Base-by-base conservation (phyloP, 1,140 invertebrate species). In the Trissolcus basalis region DNA sequence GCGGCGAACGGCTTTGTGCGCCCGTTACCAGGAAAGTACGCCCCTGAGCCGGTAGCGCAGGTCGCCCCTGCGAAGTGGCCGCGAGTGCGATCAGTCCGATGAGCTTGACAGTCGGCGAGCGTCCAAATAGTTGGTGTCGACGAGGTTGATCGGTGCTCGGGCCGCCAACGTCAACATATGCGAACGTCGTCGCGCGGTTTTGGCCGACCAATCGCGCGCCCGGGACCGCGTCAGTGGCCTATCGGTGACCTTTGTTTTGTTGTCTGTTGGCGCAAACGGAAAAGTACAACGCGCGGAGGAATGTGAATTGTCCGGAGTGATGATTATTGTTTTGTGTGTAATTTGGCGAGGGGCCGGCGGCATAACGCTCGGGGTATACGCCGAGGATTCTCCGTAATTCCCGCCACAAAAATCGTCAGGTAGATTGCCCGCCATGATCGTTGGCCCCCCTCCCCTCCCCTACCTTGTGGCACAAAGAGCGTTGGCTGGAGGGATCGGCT, bases 381-480 rank as follows among this genome's bases (percentile, higher is more conserved):
- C 9, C 9, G 3, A 59, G 65, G 56, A 55, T 76, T 54, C 81
- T 77, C 77, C 54, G 68, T 84, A 86, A 85, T 85, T 87, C 83
- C 85, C 80, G 82, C 80, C 82, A 84, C 73, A 86, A 87, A 87
- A 87, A 84, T 84, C 79, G 64, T 79, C 85, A 87, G 86, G 85
- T 88, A 86, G 83, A 86, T 86, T 81, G 80, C 2, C 84, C 83
- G 81, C 81, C 85, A 85, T 86, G 85, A 87, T 86, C 85, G 82
- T 84, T 70, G 69, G 83, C 16, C 5, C 16, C 41, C 9, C n/a
- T 43, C 19, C 9, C 39, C 60, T 80, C 72, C 78, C 79, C 68
- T 27, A 6, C 2, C 1, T 1, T 6, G 6, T 1, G 6, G 19
- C 79, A 81, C 81, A 81, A 82, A 83, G 81, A 76, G 15, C 64